phyloP scores from a whole-genome alignment of 1,140 invertebrate genomes.

The Drosophila virilis region DNA sequence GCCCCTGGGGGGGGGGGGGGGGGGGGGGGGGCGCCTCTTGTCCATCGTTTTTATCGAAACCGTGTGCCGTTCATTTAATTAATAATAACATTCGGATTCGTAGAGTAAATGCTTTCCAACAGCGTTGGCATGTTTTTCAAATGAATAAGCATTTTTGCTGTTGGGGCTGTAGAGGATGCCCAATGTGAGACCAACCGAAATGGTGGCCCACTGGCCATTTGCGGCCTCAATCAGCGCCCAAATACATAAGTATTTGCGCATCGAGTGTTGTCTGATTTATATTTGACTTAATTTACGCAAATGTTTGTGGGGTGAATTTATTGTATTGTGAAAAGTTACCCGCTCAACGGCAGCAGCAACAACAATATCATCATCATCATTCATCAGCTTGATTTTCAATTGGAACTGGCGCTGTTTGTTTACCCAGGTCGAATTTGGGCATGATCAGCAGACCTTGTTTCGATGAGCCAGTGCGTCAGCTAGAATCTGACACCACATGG shows the following conservation, averaged over 20 bases:
- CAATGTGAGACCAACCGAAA: background rate
- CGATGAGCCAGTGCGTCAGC: slow-evolving; percentile 47
- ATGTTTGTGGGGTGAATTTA: slow-evolving; percentile 47
- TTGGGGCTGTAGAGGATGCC: background rate
- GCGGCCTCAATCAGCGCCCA: slow-evolving; percentile 33
- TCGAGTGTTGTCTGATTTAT: slow-evolving; percentile 55
- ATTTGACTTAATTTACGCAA: slow-evolving; percentile 49
- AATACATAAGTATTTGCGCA: slow-evolving; percentile 35
- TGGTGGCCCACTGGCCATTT: background rate
- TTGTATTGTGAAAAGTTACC: slow-evolving; percentile 14
- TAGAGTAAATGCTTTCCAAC: slow-evolving; percentile 40
- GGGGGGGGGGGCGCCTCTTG: slow-evolving; percentile 8
- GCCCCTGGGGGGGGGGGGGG: background rate
- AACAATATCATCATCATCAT: slow-evolving; percentile 18
- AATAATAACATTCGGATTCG: slow-evolving; percentile 35
- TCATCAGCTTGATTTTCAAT: slow-evolving; percentile 33
- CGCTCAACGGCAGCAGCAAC: background rate
- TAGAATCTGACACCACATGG: slow-evolving; percentile 56
- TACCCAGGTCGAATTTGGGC: slow-evolving; percentile 70
- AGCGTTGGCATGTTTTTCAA: slow-evolving; percentile 29
- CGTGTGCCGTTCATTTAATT: slow-evolving; percentile 33
- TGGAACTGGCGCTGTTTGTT: slow-evolving; percentile 47
- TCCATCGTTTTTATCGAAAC: slow-evolving; percentile 16
- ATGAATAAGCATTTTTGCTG: slow-evolving; percentile 24
- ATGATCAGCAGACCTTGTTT: slow-evolving; percentile 64